Percentiles rank a stretch among this genome's conserved stretches.
Evolutionary conservation across 2,797 vertebrate genomes (phyloP).

Genomic region (Sardinella longiceps): DNA sequence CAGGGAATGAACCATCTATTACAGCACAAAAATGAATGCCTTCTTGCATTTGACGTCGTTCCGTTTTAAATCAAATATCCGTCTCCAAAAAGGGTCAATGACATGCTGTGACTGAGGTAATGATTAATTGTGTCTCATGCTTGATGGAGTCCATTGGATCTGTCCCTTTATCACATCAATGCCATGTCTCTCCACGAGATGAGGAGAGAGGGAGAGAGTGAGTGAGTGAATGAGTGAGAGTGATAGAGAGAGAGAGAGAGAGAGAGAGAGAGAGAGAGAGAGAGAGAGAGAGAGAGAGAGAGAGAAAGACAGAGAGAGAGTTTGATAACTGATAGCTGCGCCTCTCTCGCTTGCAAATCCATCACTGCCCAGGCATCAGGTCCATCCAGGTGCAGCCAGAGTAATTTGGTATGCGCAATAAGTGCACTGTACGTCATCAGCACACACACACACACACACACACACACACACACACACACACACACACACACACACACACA

Average conservation of each 20-base stretch:
- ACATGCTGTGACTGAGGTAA: slow-evolving; percentile 1
- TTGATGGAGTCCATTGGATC: neutral
- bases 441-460: too few relatives aligned
- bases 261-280: neutral
- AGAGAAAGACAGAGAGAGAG: neutral
- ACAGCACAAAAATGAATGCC: neutral
- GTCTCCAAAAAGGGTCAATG: neutral
- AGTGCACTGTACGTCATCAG: neutral
- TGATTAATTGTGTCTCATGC: neutral
- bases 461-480: too few relatives aligned
- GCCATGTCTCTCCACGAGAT: slow-evolving; percentile 2
- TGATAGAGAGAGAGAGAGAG: neutral
- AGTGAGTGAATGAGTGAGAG: neutral
- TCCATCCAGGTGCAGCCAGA: neutral
- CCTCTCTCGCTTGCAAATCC: neutral
- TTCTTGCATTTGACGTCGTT: neutral
- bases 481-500: too few relatives aligned
- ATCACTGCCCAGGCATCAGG: neutral
- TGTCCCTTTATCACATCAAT: slow-evolving; percentile 7
- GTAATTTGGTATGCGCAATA: neutral
- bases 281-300: neutral
- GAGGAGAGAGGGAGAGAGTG: neutral
- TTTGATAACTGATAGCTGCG: neutral
- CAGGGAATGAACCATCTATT: neutral
- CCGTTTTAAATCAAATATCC: slow-evolving; percentile 12